Base-by-base conservation (phyloP, 1,140 invertebrate genomes). In the Dreissena polymorpha region DNA sequence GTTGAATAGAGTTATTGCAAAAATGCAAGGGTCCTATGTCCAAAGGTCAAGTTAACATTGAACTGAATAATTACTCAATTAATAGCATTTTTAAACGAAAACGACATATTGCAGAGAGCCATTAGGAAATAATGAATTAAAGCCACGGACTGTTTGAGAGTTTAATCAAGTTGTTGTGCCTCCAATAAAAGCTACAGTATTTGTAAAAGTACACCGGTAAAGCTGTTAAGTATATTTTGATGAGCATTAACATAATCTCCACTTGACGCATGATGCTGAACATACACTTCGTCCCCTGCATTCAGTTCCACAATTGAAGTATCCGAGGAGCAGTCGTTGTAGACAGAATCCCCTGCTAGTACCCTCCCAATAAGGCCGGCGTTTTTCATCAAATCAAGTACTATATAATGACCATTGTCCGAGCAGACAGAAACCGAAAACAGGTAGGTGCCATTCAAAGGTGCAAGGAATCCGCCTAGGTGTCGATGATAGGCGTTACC, bases 121-220 rank as follows among this genome's bases (percentile, higher is more conserved):
- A 39, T 39, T 39, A 39, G 39, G 39, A 39, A 39, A 5, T 2
- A 39, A 39, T 39, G 39, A 39, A 39, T 5, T 39, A 39, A 39
- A 39, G 39, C 39, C 39, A 39, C 39, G 39, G 39, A 8, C 8
- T 39, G 39, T 39, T 5, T 39, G 8, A 39, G 39, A 2, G 2
- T 39, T 39, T 39, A 39, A 39, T 39, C 39, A 39, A 39, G 39
- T 39, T 39, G 39, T 39, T 39, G 3, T 39, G 39, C 39, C 39
- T 39, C 39, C 39, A 39, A 63, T 10, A 63, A 18, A 18, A 39
- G 39, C 23, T 72, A 72, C 69, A 72, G 16, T 53, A 14, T 51
- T 51, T 75, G 72, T n/a, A 75, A 21, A 60, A 75, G 55, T 14
- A 53, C 55, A 23, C 72, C 72, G n/a, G 72, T 75, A 23, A 63